phyloP scores from a whole-genome alignment of 2,888 invertebrate genomes.

The Eremobia ochroleuca region DNA sequence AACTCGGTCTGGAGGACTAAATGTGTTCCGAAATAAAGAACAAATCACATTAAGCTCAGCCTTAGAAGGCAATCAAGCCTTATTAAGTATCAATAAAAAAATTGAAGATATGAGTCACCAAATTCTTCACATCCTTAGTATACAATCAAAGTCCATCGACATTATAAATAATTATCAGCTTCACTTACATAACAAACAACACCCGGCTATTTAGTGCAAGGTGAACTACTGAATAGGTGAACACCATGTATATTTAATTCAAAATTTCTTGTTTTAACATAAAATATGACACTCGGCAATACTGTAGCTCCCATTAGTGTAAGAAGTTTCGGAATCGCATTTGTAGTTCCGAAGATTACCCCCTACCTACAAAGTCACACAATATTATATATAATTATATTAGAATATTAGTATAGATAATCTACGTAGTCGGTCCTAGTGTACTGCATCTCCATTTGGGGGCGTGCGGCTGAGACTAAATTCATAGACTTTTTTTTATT shows the following conservation, averaged over 20 bases:
- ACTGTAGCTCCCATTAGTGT: background rate
- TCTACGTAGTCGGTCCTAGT: no score
- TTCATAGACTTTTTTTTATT: no score
- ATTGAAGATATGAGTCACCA: background rate
- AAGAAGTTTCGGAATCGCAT: background rate
- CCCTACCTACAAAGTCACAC: background rate
- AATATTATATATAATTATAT: no score
- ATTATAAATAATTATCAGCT: background rate
- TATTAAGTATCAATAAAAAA: background rate
- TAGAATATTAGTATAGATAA: no score
- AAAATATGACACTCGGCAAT: background rate
- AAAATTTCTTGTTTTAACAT: background rate
- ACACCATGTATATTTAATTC: conserved; percentile 14
- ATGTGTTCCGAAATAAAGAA: no score
- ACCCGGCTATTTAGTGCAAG: conserved; percentile 38
- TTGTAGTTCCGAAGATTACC: background rate
- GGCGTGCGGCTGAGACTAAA: no score
- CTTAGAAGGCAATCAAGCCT: background rate
- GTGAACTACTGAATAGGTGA: conserved; percentile 30
- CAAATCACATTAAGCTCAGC: no score
- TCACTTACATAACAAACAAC: conserved; percentile 40
- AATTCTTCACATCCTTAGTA: background rate
- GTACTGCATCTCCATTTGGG: no score
- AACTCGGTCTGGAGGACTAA: no score
- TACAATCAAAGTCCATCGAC: background rate